A percentile compares a stretch with the other conserved stretches of the same genome.
Evolutionary conservation across 2,888 invertebrate species (phyloP).

Genomic region (Pardosa pseudoannulata): DNA sequence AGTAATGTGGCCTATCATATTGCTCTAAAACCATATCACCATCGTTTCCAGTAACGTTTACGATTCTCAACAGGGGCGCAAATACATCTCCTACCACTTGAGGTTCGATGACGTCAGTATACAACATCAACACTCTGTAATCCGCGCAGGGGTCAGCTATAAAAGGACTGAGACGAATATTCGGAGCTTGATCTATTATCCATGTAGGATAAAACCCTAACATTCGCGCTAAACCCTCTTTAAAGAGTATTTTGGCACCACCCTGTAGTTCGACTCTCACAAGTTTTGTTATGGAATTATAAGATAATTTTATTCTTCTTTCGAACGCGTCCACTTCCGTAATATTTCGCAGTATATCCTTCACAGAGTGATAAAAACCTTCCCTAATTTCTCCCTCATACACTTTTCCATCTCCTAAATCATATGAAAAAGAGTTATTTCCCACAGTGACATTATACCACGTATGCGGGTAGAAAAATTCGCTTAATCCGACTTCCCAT

Average conservation of each 20-base stretch:
- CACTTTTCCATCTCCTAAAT: not conserved
- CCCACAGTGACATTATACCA: constrained; percentile 1
- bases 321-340: not conserved
- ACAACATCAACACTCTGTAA: constrained; percentile 34
- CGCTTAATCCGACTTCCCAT: constrained; percentile 74
- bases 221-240: not conserved
- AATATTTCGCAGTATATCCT: not conserved
- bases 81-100: constrained; percentile 74
- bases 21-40: not conserved
- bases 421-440: not conserved
- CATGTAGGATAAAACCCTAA: not conserved
- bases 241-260: not conserved
- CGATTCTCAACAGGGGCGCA: constrained; percentile 74
- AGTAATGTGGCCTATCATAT: constrained; percentile 18
- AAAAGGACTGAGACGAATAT: not conserved
- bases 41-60: constrained; percentile 64
- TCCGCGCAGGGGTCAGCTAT: not conserved
- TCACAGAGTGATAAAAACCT: not conserved
- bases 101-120: constrained; percentile 75
- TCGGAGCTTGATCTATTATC: not conserved
- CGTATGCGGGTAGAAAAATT: constrained; percentile 72
- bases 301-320: not conserved
- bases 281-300: not conserved
- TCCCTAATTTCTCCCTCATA: not conserved
- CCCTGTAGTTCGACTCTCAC: not conserved